Conservation (phyloP, 2,797 vertebrate genomes). For the Tenualosa thibaudeaui region DNA sequence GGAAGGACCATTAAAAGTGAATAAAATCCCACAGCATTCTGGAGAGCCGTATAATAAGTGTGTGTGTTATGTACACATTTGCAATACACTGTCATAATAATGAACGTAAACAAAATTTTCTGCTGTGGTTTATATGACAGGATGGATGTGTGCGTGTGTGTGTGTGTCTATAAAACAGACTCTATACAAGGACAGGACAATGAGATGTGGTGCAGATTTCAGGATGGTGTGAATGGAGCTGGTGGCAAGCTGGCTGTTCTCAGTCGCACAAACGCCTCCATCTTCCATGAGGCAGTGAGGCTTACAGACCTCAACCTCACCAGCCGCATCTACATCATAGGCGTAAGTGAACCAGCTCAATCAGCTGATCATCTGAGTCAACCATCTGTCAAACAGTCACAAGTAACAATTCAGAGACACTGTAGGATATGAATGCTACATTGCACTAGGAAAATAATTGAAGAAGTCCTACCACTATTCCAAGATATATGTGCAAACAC, state of each 20-base stretch:
- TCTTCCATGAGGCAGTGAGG: constrained; percentile 74
- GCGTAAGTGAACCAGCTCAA: constrained; percentile 61
- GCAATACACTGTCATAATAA: not conserved
- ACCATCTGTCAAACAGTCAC: too few relatives aligned
- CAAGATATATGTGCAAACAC: too few relatives aligned
- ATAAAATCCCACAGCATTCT: too few relatives aligned
- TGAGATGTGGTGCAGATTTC: not conserved
- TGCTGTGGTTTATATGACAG: not conserved
- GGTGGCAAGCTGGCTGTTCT: constrained; percentile 64
- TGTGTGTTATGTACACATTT: constrained; percentile 34
- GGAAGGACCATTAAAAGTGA: too few relatives aligned
- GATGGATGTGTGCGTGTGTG: not conserved
- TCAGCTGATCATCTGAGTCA: not conserved
- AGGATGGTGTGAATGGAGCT: constrained; percentile 58
- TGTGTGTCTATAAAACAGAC: constrained; percentile 13
- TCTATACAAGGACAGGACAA: constrained; percentile 23
- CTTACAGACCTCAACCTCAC: constrained; percentile 58
- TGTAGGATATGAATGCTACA: too few relatives aligned
- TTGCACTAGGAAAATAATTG: not conserved
- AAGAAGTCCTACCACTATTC: too few relatives aligned
- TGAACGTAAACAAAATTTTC: not conserved
- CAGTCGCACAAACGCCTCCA: constrained; percentile 66
- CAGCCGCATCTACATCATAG: constrained; percentile 70
- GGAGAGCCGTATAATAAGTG: too few relatives aligned
- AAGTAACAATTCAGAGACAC: not conserved